Evolutionary conservation across 2,888 invertebrate species (phyloP), one percentile per base, ranked within the genome.

Genomic region (Drosophila subsilvestris): DNA sequence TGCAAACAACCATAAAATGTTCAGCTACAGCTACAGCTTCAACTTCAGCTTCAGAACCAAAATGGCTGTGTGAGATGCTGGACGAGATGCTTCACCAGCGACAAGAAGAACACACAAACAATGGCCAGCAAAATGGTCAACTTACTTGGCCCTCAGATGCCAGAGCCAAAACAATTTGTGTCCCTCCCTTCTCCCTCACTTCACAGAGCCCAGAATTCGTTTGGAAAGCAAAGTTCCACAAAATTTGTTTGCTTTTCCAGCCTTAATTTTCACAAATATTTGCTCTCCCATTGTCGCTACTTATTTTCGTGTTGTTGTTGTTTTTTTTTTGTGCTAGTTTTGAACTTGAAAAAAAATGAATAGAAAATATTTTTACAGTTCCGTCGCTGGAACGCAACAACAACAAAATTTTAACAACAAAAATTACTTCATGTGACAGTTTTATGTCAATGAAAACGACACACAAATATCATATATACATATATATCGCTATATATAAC

Each of bases 191-290:
- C 32, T 4, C 29, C 3, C 29, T 5, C 32, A 2, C 14, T 14
- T 37, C 48, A 25, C n/a, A 66, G 51, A 51, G 66, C 42, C 63
- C 32, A 51, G 18, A 62, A 55, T 62, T 32, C 62, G 25, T 25
- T 22, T 4, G n/a, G 57, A 73, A 73, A 73, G 69, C 56, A 51
- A 65, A 85, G 59, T 77, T 82, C 69, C 55, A 45, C 37, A 74
- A 65, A 60, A 76, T 75, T 62, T 76, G 71, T 81, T 78, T 86
- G 76, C 66, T 78, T 71, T 68, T 55, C 63, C 56, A 53, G 54
- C 70, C 75, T 81, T 87, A 85, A 87, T 81, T 88, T 79, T 62
- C 62, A 48, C 78, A 84, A 85, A 87, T 85, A 84, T 87, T 85
- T 80, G 83, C 32, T 29, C 5, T 32, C 32, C 32, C 32, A 14